Conservation (phyloP, 2,888 invertebrate genomes). For the Leucophora obtusa region DNA sequence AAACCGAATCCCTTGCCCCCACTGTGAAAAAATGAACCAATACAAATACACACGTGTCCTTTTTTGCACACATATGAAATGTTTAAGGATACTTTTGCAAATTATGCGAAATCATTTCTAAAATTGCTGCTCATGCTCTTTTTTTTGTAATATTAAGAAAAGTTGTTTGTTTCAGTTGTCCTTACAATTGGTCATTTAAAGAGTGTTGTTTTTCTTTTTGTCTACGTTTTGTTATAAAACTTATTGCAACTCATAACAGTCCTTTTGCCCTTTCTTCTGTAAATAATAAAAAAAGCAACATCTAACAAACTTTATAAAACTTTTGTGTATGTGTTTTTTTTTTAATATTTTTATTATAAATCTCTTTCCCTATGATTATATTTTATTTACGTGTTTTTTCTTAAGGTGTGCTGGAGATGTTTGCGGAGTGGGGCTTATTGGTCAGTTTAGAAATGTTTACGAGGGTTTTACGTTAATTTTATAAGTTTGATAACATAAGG, state of each 20-base stretch:
- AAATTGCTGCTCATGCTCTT: constrained; percentile 68
- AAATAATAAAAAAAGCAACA: constrained; percentile 27
- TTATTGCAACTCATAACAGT: constrained; percentile 35
- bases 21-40: constrained; percentile 8
- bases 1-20: background rate
- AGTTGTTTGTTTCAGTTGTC: constrained; percentile 35
- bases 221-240: constrained; percentile 27
- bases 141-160: constrained; percentile 53
- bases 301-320: constrained; percentile 51
- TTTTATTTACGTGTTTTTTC: constrained; percentile 51
- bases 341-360: constrained; percentile 58
- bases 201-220: constrained; percentile 9
- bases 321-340: constrained; percentile 32
- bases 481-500: constrained; percentile 62
- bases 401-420: constrained; percentile 7
- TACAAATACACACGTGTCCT: constrained; percentile 40
- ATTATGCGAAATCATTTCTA: constrained; percentile 77
- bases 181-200: constrained; percentile 58
- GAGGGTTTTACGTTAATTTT: constrained; percentile 63
- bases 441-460: constrained; percentile 58
- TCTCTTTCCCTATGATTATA: constrained; percentile 58
- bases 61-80: constrained; percentile 37
- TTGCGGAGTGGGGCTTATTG: constrained; percentile 34
- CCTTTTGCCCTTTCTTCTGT: constrained; percentile 28
- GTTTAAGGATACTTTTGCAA: constrained; percentile 70